Conservation (phyloP, 2,888 invertebrate genomes). For the Hedya salicella region DNA sequence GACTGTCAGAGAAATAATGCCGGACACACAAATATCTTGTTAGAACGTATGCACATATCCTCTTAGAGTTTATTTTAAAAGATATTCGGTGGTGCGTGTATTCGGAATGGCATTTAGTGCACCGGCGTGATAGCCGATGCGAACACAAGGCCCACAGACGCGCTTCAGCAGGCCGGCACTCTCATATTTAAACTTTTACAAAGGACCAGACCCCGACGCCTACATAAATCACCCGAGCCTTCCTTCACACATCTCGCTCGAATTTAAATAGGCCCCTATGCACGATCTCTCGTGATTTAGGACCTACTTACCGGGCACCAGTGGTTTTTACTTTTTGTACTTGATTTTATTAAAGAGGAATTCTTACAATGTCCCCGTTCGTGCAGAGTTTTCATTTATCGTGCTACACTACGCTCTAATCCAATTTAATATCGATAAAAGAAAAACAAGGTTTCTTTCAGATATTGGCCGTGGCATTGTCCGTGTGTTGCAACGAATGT, state of each 20-base stretch:
- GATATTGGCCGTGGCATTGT: not conserved
- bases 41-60: not conserved
- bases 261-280: conserved; percentile 78
- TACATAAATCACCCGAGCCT: conserved; percentile 75
- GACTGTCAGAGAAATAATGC: conserved; percentile 20
- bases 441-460: not conserved
- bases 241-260: conserved; percentile 76
- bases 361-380: not conserved
- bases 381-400: not conserved
- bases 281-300: conserved; percentile 74
- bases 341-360: conserved; percentile 43
- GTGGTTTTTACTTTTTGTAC: conserved; percentile 57
- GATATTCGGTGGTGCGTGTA: conserved; percentile 1
- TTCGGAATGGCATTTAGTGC: conserved; percentile 20
- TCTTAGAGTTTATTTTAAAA: not conserved
- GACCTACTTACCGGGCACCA: conserved; percentile 60
- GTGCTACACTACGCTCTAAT: not conserved
- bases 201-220: conserved; percentile 64
- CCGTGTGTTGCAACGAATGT: not conserved
- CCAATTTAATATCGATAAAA: not conserved
- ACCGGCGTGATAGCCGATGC: conserved; percentile 46
- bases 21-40: conserved; percentile 31
- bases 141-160: conserved; percentile 46
- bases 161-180: conserved; percentile 49
- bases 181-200: conserved; percentile 80